Conservation (phyloP, 2,797 vertebrate genomes). For the Capromys pilorides region DNA sequence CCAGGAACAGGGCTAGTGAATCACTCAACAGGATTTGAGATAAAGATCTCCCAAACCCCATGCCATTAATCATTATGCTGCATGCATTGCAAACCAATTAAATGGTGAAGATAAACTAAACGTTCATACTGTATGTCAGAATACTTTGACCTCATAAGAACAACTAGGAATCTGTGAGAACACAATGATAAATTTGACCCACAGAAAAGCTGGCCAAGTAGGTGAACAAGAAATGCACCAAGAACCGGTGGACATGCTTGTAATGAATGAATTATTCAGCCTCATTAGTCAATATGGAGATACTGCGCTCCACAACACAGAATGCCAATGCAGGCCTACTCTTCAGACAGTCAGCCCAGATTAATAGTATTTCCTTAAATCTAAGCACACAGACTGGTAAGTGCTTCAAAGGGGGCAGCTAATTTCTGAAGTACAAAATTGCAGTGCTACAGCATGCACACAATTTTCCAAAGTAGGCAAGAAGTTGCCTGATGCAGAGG, state of each 20-base stretch:
- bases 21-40: background rate
- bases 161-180: background rate
- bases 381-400: background rate
- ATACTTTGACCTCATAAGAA: background rate
- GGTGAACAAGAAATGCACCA: background rate
- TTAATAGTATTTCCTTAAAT: conserved; percentile 6
- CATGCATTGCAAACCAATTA: conserved; percentile 21
- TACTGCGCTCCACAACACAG: background rate
- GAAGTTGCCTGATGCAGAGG: background rate
- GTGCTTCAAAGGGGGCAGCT: background rate
- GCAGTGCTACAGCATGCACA: background rate
- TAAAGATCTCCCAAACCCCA: background rate
- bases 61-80: background rate
- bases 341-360: background rate
- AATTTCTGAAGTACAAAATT: background rate
- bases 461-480: background rate
- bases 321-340: background rate
- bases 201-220: background rate
- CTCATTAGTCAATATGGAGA: background rate
- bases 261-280: background rate
- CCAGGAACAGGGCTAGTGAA: background rate
- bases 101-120: conserved; percentile 29
- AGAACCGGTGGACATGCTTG: background rate
- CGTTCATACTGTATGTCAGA: background rate
- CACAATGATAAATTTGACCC: background rate